Base-by-base conservation (phyloP, 2,888 invertebrate genomes). In the Apotomis capreana region DNA sequence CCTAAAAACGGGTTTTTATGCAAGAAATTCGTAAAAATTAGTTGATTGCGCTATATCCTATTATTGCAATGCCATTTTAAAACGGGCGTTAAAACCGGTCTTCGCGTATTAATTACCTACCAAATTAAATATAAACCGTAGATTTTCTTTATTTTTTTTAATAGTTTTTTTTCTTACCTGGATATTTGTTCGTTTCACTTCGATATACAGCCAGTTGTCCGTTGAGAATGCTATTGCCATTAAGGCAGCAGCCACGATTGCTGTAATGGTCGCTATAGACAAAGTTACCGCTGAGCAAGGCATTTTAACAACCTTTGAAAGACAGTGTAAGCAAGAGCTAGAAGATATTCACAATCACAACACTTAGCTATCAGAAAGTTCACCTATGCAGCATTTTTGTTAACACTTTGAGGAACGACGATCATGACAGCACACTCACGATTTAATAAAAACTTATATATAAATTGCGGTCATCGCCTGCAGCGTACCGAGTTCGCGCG, bases 131-230 rank as follows among this genome's bases (percentile, higher is more conserved):
- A 8, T 12, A 40, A 55, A 49, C 49, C 9, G 9, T 10, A 10
- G 26, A 4, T 13, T 54, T 54, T 3, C 15, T 4, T 57, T 3
- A 44, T 46, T 5, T 9, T 67, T 40, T 13, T 40, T 46, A 13
- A 12, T n/a, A 26, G 46, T 55, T 62, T 70, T 70, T 58, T 36
- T 52, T 73, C 81, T 94, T 94, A 97, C 98, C 96, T 97, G 96
- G 86, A 98, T 98, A 89, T 95, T 96, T 83, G 95, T 95, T 86
- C 98, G 95, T 90, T 97, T 96, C 80, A 99, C 98, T 94, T 98
- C 97, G 83, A 98, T 97, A 89, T 97, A 97, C 84, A 98, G 95
- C 99, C 99, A 99, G 95, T 98, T 98, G 94, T 99, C 98, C 87
- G 98, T 98, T 82, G 98, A 96, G 94, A 98, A 98, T 83, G 98